Conservation (phyloP, 2,888 invertebrate genomes). For the Meliscaeva auricollis region DNA sequence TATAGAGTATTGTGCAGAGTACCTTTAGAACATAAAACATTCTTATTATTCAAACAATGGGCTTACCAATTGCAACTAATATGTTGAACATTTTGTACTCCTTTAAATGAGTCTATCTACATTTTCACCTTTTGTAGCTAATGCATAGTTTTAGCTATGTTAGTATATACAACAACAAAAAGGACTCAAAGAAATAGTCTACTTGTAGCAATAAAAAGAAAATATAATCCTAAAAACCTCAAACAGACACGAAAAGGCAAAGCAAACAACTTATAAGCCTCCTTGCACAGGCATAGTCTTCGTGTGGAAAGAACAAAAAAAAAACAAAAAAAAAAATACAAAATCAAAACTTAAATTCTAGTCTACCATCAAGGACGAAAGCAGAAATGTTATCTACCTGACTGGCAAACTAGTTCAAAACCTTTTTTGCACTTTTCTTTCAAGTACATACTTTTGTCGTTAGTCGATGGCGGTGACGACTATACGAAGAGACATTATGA, state of each 20-base stretch:
- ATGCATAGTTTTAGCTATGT: background rate
- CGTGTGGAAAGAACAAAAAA: background rate
- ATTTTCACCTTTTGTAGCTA: background rate
- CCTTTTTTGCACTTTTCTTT: slow-evolving; percentile 56
- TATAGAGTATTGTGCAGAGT: background rate
- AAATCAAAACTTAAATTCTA: slow-evolving; percentile 61
- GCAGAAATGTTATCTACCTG: slow-evolving; percentile 65
- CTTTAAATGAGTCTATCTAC: slow-evolving; percentile 30
- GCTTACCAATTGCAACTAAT: slow-evolving; percentile 70
- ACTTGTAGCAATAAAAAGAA: slow-evolving; percentile 28
- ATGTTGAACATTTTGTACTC: slow-evolving; percentile 38
- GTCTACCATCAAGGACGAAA: slow-evolving; percentile 70
- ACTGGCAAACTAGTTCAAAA: slow-evolving; percentile 74
- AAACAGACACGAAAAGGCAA: slow-evolving; percentile 69
- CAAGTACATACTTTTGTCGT: slow-evolving; percentile 25
- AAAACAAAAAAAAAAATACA: background rate
- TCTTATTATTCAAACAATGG: slow-evolving; percentile 37
- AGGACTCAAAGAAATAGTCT: slow-evolving; percentile 9
- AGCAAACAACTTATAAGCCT: slow-evolving; percentile 57
- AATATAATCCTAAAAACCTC: slow-evolving; percentile 50
- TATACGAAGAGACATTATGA: background rate
- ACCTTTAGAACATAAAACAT: slow-evolving; percentile 5
- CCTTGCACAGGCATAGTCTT: background rate
- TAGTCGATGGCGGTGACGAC: background rate
- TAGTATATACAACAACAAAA: background rate